Conservation (phyloP, 2,113 vertebrate species). For the Centrocercus urophasianus region DNA sequence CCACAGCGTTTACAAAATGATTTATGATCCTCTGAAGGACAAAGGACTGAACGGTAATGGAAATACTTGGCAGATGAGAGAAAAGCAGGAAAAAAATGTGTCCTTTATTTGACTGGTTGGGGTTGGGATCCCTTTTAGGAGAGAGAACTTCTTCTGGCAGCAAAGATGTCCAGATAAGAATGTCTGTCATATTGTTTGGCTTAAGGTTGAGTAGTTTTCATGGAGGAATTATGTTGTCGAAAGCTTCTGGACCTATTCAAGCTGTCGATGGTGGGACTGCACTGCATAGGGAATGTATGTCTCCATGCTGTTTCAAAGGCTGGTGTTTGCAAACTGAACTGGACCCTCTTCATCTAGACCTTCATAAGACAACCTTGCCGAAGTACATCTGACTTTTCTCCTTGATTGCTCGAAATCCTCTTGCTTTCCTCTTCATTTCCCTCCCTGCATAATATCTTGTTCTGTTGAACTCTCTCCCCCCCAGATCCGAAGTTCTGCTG, state of each 20-base stretch:
- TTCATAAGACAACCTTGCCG: neutral
- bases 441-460: fast-evolving
- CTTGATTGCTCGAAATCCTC: neutral
- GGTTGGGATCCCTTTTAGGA: neutral
- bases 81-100: neutral
- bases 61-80: neutral
- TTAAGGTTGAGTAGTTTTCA: neutral
- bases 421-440: neutral
- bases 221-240: neutral
- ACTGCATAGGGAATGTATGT: neutral
- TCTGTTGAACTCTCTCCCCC: constrained; percentile 33
- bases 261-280: neutral
- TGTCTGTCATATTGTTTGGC: neutral
- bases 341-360: neutral
- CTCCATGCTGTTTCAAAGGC: neutral
- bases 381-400: neutral
- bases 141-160: neutral
- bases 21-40: neutral
- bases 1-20: neutral
- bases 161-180: neutral
- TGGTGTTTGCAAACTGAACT: neutral
- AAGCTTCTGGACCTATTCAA: neutral
- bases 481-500: constrained; percentile 37
- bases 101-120: neutral
- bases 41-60: neutral